phyloP scores from a whole-genome alignment of 2,113 vertebrate species.

The Alligator sinensis region DNA sequence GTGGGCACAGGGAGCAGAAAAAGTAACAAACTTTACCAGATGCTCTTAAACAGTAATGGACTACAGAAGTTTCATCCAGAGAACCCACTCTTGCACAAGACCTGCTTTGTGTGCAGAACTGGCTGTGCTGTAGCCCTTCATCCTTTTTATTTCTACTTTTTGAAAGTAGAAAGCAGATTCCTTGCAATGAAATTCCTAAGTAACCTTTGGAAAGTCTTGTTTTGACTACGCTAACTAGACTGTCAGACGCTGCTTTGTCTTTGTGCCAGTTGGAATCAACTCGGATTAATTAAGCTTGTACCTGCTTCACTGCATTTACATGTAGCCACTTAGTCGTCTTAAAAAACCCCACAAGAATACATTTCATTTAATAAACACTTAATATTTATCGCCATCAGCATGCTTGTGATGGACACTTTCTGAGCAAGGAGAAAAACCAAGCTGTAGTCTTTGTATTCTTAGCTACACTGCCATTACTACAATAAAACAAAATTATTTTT shows the following conservation, averaged over 20 bases:
- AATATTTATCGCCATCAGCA: slow-evolving; percentile 80
- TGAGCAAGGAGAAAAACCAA: slow-evolving; percentile 70
- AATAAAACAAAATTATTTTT: slow-evolving; percentile 62
- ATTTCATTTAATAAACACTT: slow-evolving; percentile 80
- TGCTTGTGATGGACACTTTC: slow-evolving; percentile 80
- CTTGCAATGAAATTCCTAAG: not conserved
- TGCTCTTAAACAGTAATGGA: slow-evolving; percentile 81
- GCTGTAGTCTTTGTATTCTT: slow-evolving; percentile 64
- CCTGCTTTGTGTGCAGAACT: not conserved
- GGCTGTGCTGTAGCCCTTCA: slow-evolving; percentile 2
- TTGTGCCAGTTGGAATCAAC: slow-evolving; percentile 75
- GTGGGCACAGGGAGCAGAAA: not conserved
- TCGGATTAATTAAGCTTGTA: slow-evolving; percentile 77
- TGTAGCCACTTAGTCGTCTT: slow-evolving; percentile 77
- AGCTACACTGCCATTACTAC: slow-evolving; percentile 75
- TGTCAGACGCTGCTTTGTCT: slow-evolving; percentile 57
- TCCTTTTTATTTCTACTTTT: slow-evolving; percentile 40
- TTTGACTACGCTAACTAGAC: slow-evolving; percentile 57
- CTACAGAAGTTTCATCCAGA: slow-evolving; percentile 65
- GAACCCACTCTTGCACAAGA: not conserved
- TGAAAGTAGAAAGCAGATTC: slow-evolving; percentile 43
- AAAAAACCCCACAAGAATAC: slow-evolving; percentile 73
- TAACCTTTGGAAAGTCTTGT: slow-evolving; percentile 37
- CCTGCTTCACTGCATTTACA: slow-evolving; percentile 79
- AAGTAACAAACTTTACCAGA: slow-evolving; percentile 55